Percentiles rank a stretch among this genome's conserved stretches.
These are phyloP conservation scores for Holacanthus passer DNA, from an alignment of 2,113 vertebrate species.

Conservation along the genomic window DNA sequence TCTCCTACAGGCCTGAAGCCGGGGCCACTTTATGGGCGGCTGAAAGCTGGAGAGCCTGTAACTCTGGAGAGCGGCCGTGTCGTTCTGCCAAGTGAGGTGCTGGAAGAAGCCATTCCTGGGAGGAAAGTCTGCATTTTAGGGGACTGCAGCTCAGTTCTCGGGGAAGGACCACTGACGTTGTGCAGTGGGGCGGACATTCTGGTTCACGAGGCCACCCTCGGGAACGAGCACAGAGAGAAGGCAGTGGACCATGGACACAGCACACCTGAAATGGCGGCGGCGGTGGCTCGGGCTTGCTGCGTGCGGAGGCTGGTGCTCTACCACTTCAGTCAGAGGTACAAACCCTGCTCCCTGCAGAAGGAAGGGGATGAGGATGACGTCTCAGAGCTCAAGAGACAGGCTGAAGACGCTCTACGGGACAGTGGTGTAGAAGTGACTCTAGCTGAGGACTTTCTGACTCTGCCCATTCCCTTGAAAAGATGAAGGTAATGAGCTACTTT, in stretches of 20 bases:
- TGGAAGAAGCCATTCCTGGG: slow-evolving; percentile 86
- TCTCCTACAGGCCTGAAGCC: slow-evolving; percentile 87
- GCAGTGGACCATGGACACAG: slow-evolving; percentile 92
- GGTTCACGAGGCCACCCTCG: slow-evolving; percentile 93
- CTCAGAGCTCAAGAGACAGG: slow-evolving; percentile 85
- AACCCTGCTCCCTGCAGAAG: slow-evolving; percentile 72
- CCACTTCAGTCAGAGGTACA: slow-evolving; percentile 96
- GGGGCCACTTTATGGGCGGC: slow-evolving; percentile 89
- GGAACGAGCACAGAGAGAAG: slow-evolving; percentile 88
- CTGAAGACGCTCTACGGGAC: slow-evolving; percentile 79
- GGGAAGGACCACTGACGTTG: slow-evolving; percentile 74
- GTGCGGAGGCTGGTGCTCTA: slow-evolving; percentile 85
- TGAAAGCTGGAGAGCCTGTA: slow-evolving; percentile 87
- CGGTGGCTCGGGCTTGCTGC: slow-evolving; percentile 84
- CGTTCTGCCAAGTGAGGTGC: slow-evolving; percentile 84
- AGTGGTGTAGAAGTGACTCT: slow-evolving; percentile 84
- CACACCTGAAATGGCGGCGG: slow-evolving; percentile 89
- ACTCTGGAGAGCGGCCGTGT: slow-evolving; percentile 84
- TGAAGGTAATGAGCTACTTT: neutral
- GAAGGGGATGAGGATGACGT: slow-evolving; percentile 81
- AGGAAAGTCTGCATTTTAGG: slow-evolving; percentile 93
- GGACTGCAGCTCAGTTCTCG: slow-evolving; percentile 88
- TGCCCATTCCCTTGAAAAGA: slow-evolving; percentile 85
- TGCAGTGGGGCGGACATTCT: slow-evolving; percentile 89
- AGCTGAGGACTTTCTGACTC: slow-evolving; percentile 92